These are phyloP conservation scores for Diabrotica balteata DNA, from an alignment of 2,888 invertebrate genomes.

Conservation along the genomic window DNA sequence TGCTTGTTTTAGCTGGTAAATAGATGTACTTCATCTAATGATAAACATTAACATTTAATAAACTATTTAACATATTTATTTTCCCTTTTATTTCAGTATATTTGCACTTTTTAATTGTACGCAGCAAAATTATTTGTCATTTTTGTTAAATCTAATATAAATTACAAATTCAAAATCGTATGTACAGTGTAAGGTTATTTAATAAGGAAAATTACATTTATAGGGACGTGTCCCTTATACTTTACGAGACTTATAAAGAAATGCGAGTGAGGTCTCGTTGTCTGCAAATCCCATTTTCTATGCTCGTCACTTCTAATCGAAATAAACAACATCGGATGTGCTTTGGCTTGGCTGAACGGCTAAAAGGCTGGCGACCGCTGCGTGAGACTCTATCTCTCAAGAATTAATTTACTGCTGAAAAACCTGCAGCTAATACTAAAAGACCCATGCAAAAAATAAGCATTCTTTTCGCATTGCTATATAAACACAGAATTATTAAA, in stretches of 20 bases:
- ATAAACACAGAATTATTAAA: too few species aligned
- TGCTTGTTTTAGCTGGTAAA: too few species aligned
- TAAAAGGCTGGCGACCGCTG: not conserved
- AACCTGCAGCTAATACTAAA: too few species aligned
- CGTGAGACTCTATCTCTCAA: not conserved
- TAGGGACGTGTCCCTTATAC: constrained; percentile 3
- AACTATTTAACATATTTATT: too few species aligned
- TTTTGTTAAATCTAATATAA: not conserved
- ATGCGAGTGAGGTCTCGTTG: constrained; percentile 1
- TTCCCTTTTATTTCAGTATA: too few species aligned
- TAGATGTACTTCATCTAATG: too few species aligned
- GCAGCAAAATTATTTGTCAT: too few species aligned
- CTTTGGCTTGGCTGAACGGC: not conserved
- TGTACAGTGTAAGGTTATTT: constrained; percentile 1
- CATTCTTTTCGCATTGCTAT: too few species aligned
- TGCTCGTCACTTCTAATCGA: constrained; percentile 7
- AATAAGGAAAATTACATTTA: constrained; percentile 14
- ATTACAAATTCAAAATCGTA: not conserved
- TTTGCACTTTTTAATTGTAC: too few species aligned
- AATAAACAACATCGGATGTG: constrained; percentile 14
- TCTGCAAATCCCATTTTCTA: constrained; percentile 9
- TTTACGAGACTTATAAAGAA: not conserved
- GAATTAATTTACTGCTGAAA: too few species aligned
- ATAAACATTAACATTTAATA: too few species aligned
- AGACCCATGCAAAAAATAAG: too few species aligned